Percentiles rank a stretch among this genome's conserved stretches.
Evolutionary conservation across 2,113 vertebrate species (phyloP).

Genomic region (Lophura nycthemera): DNA sequence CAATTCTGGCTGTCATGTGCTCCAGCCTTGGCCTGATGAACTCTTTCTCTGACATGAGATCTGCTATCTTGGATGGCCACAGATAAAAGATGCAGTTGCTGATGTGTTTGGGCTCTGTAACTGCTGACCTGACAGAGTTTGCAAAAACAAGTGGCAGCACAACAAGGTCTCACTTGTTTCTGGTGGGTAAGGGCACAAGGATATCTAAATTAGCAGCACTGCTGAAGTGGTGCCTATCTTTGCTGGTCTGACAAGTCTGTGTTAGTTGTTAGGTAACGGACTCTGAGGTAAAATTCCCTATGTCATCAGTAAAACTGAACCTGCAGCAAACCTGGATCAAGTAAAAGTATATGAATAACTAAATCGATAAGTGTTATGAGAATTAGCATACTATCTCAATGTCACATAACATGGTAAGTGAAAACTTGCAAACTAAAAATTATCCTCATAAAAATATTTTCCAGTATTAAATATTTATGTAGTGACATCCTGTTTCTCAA

Average conservation of each 20-base stretch:
- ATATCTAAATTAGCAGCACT: fast-evolving
- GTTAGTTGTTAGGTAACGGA: background rate
- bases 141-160: background rate
- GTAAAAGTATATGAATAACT: background rate
- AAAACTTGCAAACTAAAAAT: slow-evolving; percentile 29
- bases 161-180: background rate
- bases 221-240: background rate
- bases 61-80: background rate
- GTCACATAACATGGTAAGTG: background rate
- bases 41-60: background rate
- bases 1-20: background rate
- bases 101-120: background rate
- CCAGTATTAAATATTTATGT: background rate
- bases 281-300: background rate
- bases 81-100: background rate
- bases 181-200: fast-evolving
- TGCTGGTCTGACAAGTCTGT: background rate
- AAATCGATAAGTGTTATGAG: background rate
- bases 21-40: background rate
- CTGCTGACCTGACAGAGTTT: background rate
- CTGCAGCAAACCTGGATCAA: background rate
- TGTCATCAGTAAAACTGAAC: background rate
- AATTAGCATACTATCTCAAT: background rate
- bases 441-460: slow-evolving; percentile 14
- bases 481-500: background rate